These are phyloP conservation scores for Lycorma delicatula DNA, from an alignment of 1,140 invertebrate genomes.

Conservation along the genomic window DNA sequence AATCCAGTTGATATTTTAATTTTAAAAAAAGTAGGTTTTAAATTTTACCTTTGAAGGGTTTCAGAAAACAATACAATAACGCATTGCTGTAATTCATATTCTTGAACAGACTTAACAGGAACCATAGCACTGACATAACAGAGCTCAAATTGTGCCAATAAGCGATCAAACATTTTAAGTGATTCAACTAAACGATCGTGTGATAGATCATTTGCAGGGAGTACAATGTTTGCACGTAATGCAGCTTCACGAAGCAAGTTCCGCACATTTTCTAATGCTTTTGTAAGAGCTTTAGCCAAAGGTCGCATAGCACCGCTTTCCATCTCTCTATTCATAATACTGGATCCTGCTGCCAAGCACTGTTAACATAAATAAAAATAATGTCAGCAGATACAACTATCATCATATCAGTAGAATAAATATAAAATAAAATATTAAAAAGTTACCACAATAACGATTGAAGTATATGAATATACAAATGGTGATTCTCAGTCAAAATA, in stretches of 20 bases:
- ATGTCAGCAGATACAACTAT: neutral
- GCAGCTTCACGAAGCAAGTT: conserved; percentile 80
- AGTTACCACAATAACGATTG: no score
- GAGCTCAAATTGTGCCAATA: conserved; percentile 96
- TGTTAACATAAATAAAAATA: conserved; percentile 37
- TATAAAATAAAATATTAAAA: no score
- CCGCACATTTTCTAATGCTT: conserved; percentile 86
- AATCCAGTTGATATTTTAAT: no score
- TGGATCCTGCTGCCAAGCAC: conserved; percentile 86
- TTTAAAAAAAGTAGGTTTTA: no score
- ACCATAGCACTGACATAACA: conserved; percentile 99
- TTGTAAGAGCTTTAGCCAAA: conserved; percentile 87
- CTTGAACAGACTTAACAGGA: conserved; percentile 90
- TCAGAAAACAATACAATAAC: conserved; percentile 97
- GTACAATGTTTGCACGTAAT: conserved; percentile 33
- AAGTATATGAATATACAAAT: no score
- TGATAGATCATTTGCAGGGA: conserved; percentile 30
- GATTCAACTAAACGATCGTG: conserved; percentile 48
- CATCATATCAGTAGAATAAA: no score
- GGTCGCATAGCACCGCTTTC: conserved; percentile 96
- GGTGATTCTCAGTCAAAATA: no score
- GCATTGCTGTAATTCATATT: conserved; percentile 94
- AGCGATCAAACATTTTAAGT: conserved; percentile 74
- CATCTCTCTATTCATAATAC: conserved; percentile 91
- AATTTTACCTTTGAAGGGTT: conserved; percentile 73